Base-by-base conservation (phyloP, 2,888 invertebrate genomes). In the Timandra comae region DNA sequence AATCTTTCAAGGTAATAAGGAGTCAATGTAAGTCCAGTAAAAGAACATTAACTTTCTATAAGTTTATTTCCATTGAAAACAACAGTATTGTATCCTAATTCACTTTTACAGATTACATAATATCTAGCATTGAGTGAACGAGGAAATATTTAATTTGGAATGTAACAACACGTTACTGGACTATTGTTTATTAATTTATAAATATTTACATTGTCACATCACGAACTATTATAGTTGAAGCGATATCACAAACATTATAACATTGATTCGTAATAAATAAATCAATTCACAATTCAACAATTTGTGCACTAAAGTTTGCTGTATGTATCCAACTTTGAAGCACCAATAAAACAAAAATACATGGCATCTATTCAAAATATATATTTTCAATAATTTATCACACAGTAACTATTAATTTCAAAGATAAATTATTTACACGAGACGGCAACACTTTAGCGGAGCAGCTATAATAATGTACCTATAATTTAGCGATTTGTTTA, bases 11-110 rank as follows among this genome's bases (percentile, higher is more conserved):
- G n/a, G n/a, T n/a, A n/a, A n/a, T n/a, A n/a, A n/a, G n/a, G n/a
- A n/a, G n/a, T n/a, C n/a, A n/a, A n/a, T n/a, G n/a, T n/a, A n/a
- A n/a, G n/a, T 8, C 8, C 8, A 67, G 57, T 59, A 47, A 69
- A 68, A 65, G 35, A 55, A 39, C 35, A 9, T 46, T 49, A 74
- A 75, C 72, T 78, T 73, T 78, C 69, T 78, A 79, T 78, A 74
- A 36, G 63, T 70, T 80, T 77, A 77, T 75, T 80, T 76, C 73
- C 75, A 74, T 75, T 74, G 70, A 77, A n/a, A 77, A 81, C 77
- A 80, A 79, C 77, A 78, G n/a, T n/a, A n/a, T n/a, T 65, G 66
- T n/a, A 68, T 70, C 72, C 67, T 72, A 66, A n/a, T 69, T 70
- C 75, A 76, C 74, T 64, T 63, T 56, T 52, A 61, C 61, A 55